Conservation (phyloP, 2,888 invertebrate species). For the Eristalis intricaria region DNA sequence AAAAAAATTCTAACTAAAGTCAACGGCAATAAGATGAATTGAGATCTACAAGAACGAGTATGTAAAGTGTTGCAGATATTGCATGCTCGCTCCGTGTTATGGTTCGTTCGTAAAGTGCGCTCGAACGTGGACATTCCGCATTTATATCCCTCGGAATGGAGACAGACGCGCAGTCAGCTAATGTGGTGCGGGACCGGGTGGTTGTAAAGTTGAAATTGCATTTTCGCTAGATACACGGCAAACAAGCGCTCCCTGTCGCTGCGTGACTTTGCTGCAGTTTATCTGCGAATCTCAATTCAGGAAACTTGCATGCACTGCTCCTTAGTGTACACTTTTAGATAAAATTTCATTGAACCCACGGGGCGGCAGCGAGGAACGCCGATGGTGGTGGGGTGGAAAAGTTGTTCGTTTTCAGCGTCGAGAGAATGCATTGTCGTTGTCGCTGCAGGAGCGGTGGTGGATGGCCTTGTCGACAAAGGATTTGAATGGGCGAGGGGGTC, state of each 20-base stretch:
- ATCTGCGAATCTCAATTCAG: constrained; percentile 34
- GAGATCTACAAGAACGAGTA: constrained; percentile 10
- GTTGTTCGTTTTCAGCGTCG: not conserved
- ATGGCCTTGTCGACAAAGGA: not conserved
- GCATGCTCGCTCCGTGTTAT: constrained; percentile 6
- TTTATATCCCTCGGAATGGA: not conserved
- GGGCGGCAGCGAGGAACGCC: not conserved
- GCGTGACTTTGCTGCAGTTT: constrained; percentile 17
- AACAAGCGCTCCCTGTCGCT: constrained; percentile 24
- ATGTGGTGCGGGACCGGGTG: not conserved
- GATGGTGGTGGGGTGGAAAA: not conserved
- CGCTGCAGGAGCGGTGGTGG: not conserved
- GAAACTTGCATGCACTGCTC: constrained; percentile 55
- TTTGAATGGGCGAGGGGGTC: not conserved
- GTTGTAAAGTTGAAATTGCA: constrained; percentile 57
- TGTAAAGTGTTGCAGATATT: constrained; percentile 16
- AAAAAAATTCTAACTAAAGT: constrained; percentile 1
- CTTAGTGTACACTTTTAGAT: constrained; percentile 12
- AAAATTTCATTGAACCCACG: constrained; percentile 8
- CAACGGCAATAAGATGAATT: not conserved
- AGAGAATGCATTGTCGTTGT: not conserved
- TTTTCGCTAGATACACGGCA: constrained; percentile 10
- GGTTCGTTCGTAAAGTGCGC: constrained; percentile 19
- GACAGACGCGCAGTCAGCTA: not conserved
- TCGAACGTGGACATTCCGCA: constrained; percentile 5